Base-by-base conservation (phyloP, 1,140 invertebrate species). In the Brachionus plicatilis region DNA sequence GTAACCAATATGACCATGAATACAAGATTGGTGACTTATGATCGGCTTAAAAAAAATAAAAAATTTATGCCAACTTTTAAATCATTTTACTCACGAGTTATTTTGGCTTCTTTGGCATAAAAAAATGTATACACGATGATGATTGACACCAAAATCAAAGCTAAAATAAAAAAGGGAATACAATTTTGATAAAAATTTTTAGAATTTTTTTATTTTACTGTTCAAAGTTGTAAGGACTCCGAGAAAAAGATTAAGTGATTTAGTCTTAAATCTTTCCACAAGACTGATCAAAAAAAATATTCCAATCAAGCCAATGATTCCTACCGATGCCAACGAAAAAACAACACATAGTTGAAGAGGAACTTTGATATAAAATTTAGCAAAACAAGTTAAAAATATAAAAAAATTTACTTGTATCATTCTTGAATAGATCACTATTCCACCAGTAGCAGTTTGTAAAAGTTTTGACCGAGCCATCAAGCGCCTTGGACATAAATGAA, bases 1-100 rank as follows among this genome's bases (percentile, higher is more conserved):
- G 33, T 20, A 82, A 45, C 79, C 79, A 82, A 68, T 82, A 82
- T 12, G 79, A 82, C 79, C 79, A 82, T 65, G 79, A 82, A 43
- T 24, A 82, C 9, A 82, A 27, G 17, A 82, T 60, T 14, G 79
- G 79, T 24, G 79, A 65, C 9, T 20, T 65, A 65, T 53, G 14
- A 82, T 82, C 79, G n/a, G 78, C 78, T 80, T 47, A 45, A 60
- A 72, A 72, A 47, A 47, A 33, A n/a, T 50, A 11, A 1, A 60
- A 79, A 14, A 20, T 50, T 7, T 7, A n/a, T 50, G 12, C 43
- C n/a, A n/a, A 1, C 1, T 56, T 60, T 33, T 37, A 12, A 65
- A 65, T 37, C 33, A 37, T 8, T 53, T 17, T 8, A 65, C 29
- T 82, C 65, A 82, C 79, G 53, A 11, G 79, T 82, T 65, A 82